A percentile compares a stretch with the other conserved stretches of the same genome.
phyloP scores from a whole-genome alignment of 1,140 invertebrate species.

The Orius insidiosus region DNA sequence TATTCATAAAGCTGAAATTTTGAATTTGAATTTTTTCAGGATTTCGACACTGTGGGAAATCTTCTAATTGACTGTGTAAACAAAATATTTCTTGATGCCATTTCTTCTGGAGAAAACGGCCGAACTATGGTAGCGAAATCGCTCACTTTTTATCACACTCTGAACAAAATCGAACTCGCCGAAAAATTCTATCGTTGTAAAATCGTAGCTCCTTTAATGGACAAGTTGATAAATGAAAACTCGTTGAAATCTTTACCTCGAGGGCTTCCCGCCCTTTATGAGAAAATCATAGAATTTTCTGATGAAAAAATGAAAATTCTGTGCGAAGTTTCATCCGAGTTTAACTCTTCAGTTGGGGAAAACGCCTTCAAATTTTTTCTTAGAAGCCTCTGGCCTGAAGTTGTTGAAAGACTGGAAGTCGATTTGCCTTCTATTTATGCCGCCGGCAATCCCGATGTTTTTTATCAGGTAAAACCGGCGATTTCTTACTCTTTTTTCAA shows the following conservation, averaged over 20 bases:
- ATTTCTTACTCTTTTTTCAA: constrained; percentile 5
- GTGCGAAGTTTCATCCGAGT: constrained; percentile 9
- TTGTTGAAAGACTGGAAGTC: constrained; percentile 56
- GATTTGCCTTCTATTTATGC: constrained; percentile 70
- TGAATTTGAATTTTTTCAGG: constrained; percentile 15
- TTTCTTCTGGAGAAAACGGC: constrained; percentile 13
- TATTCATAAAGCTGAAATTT: too few species aligned
- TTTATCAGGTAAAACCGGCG: constrained; percentile 47
- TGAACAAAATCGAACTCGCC: constrained; percentile 14
- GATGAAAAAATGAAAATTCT: constrained; percentile 26
- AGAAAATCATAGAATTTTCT: constrained; percentile 52
- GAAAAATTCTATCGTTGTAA: constrained; percentile 30
- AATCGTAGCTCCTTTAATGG: constrained; percentile 51
- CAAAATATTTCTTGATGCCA: constrained; percentile 15
- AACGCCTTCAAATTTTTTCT: constrained; percentile 55
- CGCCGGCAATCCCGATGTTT: constrained; percentile 75
- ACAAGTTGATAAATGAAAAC: constrained; percentile 55
- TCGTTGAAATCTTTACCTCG: constrained; percentile 49
- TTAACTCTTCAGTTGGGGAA: constrained; percentile 16
- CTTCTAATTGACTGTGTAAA: constrained; percentile 10
- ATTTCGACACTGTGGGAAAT: constrained; percentile 14
- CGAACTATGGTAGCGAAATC: constrained; percentile 9
- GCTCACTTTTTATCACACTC: constrained; percentile 15
- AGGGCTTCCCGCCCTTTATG: constrained; percentile 55
- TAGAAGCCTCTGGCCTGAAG: constrained; percentile 76